Evolutionary conservation across 2,113 vertebrate species (phyloP).

Genomic region (Podocnemis expansa): DNA sequence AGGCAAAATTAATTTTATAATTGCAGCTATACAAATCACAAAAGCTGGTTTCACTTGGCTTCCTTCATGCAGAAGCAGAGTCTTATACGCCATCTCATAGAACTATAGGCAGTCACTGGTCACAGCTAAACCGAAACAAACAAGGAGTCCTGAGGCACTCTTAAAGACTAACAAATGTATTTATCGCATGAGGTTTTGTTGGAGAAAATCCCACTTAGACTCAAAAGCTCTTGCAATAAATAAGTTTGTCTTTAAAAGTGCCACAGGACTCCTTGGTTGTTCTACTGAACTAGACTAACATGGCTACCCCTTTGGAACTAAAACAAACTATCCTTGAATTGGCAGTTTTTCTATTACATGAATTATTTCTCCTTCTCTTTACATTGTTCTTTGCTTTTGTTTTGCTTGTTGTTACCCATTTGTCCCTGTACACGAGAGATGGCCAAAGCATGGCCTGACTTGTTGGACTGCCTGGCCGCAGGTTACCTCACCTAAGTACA

Average conservation of each 20-base stretch:
- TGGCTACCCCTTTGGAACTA: too few species aligned
- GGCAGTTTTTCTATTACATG: background rate
- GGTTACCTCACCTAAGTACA: background rate
- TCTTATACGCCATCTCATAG: background rate
- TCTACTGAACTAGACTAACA: too few species aligned
- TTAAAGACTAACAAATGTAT: too few species aligned
- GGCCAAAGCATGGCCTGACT: background rate
- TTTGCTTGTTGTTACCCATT: constrained; percentile 17
- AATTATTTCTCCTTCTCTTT: background rate
- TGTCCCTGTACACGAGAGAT: background rate
- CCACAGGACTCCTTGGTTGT: too few species aligned
- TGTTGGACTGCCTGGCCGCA: background rate
- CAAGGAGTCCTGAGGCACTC: too few species aligned
- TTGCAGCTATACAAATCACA: background rate
- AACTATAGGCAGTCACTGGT: background rate
- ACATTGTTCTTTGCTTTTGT: background rate
- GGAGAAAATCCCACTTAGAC: too few species aligned
- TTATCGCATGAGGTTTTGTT: too few species aligned
- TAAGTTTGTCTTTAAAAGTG: too few species aligned
- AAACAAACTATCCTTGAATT: background rate
- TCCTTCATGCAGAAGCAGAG: background rate
- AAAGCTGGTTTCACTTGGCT: background rate
- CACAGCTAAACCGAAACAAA: too few species aligned
- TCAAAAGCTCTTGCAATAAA: too few species aligned
- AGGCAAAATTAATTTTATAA: background rate